Evolutionary conservation across 2,113 vertebrate species (phyloP).

Genomic region (Pitta sordida): DNA sequence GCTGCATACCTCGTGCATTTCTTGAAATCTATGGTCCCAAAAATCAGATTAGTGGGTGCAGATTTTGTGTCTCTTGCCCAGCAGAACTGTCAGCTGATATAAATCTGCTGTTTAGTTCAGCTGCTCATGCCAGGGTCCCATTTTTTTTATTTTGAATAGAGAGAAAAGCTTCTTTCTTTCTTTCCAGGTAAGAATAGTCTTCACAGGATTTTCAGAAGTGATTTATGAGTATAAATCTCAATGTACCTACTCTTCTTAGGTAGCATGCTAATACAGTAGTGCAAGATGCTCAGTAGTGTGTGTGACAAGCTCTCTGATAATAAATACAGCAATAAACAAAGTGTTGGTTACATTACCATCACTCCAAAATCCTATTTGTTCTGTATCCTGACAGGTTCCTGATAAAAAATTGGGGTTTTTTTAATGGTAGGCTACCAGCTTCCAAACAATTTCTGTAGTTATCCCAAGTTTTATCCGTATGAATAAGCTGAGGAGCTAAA

Average conservation of each 20-base stretch:
- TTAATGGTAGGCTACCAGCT: not conserved
- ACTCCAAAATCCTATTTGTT: not conserved
- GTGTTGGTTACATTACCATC: not conserved
- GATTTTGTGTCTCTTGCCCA: not conserved
- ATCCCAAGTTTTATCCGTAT: not conserved
- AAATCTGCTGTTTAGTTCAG: not conserved
- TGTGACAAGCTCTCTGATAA: not conserved
- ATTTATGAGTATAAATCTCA: not conserved
- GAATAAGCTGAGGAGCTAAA: not conserved
- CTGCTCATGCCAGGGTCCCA: not conserved
- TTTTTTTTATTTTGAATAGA: too few species aligned
- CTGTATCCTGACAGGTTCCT: not conserved
- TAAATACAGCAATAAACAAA: conserved; percentile 3
- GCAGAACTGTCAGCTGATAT: not conserved
- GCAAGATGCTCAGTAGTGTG: not conserved
- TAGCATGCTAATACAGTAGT: not conserved
- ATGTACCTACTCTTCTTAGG: not conserved
- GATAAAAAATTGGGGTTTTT: not conserved
- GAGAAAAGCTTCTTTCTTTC: not conserved
- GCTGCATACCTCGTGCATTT: not conserved
- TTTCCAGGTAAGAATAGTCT: not conserved
- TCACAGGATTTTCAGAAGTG: not conserved
- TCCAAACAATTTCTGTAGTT: not conserved
- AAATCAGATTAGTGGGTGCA: not conserved
- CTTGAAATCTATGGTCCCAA: not conserved